Evolutionary conservation across 2,113 vertebrate species (phyloP).

Genomic region (Lucifuga dentata): DNA sequence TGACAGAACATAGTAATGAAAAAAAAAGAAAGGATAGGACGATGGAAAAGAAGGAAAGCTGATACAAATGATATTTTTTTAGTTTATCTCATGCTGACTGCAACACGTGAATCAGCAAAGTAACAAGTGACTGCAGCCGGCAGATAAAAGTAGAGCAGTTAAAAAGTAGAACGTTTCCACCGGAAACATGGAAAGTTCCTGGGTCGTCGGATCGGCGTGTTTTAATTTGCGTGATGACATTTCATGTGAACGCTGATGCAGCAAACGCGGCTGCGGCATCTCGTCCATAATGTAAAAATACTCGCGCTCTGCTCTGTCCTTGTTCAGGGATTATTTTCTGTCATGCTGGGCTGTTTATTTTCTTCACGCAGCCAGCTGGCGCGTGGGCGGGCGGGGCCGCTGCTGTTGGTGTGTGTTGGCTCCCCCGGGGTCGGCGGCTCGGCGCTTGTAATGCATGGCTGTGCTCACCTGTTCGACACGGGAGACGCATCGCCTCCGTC

Average conservation of each 20-base stretch:
- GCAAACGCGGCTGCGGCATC: conserved; percentile 51
- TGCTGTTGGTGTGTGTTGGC: conserved; percentile 2
- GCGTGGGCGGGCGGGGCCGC: not conserved
- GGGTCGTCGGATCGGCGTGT: too few species aligned
- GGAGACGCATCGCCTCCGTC: conserved; percentile 69
- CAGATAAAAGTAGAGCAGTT: not conserved
- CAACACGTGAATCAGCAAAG: not conserved
- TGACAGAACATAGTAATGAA: too few species aligned
- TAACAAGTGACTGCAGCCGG: not conserved
- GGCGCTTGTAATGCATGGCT: conserved; percentile 74
- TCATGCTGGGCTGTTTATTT: conserved; percentile 61
- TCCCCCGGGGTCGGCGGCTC: conserved; percentile 54
- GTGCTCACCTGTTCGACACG: conserved; percentile 73
- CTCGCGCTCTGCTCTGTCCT: conserved; percentile 64
- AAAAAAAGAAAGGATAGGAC: too few species aligned
- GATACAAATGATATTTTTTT: too few species aligned
- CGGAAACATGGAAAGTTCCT: too few species aligned
- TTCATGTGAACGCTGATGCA: conserved; percentile 61
- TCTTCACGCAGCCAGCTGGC: conserved; percentile 66
- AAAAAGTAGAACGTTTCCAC: not conserved
- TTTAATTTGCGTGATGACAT: conserved; percentile 35
- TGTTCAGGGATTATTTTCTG: conserved; percentile 72
- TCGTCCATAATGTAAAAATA: conserved; percentile 68
- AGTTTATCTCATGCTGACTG: not conserved
- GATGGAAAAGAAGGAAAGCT: too few species aligned